Evolutionary conservation across 2,888 invertebrate genomes (phyloP).

Genomic region (Sphaeridia pumilis): DNA sequence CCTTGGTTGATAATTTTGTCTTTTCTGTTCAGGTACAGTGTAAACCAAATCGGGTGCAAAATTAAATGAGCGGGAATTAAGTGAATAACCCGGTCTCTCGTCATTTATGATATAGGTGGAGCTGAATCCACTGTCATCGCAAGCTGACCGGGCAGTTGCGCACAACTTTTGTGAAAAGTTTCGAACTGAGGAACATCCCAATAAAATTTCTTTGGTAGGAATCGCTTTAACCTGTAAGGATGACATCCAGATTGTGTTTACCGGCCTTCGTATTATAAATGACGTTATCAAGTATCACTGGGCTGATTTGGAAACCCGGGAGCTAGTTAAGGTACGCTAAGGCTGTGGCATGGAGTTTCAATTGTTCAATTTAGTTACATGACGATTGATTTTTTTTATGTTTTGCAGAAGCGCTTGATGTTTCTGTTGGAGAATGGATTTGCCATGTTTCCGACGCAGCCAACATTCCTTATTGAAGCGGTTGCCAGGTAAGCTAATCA

Average conservation of each 20-base stretch:
- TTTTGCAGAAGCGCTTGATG: conserved; percentile 29
- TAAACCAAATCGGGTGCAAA: too few species aligned
- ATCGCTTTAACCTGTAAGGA: conserved; percentile 16
- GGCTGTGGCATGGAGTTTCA: too few species aligned
- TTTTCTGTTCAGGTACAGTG: not conserved
- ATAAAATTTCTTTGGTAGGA: conserved; percentile 23
- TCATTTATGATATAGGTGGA: too few species aligned
- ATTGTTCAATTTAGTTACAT: too few species aligned
- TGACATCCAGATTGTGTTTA: conserved; percentile 18
- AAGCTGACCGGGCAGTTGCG: conserved; percentile 19
- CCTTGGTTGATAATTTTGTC: not conserved
- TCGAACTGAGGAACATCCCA: conserved; percentile 15
- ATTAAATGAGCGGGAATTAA: too few species aligned
- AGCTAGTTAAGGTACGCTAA: conserved; percentile 24
- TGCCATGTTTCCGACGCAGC: conserved; percentile 18
- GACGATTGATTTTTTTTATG: too few species aligned
- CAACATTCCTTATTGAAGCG: conserved; percentile 29
- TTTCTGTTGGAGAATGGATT: conserved; percentile 29
- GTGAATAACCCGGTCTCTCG: too few species aligned
- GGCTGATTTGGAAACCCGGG: conserved; percentile 55
- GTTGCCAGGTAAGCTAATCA: conserved; percentile 32
- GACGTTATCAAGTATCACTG: conserved; percentile 85
- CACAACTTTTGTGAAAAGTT: conserved; percentile 27
- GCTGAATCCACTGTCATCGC: conserved; percentile 15
- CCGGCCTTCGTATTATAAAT: conserved; percentile 79